phyloP scores from a whole-genome alignment of 2,113 vertebrate genomes.

The Sturnira hondurensis region DNA sequence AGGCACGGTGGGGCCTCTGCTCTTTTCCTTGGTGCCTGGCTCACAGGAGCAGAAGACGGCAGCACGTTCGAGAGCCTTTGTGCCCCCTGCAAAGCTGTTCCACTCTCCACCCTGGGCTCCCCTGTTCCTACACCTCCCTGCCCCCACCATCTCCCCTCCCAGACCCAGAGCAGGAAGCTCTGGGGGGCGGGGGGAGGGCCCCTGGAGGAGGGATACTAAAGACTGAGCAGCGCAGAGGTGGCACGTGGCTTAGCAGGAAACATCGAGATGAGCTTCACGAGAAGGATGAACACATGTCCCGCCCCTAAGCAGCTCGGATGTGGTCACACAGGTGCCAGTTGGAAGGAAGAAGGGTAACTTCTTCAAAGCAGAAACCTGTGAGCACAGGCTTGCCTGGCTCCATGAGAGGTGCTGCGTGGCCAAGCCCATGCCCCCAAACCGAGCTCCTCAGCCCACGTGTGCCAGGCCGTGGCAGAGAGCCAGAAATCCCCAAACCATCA shows the following conservation, averaged over 20 bases:
- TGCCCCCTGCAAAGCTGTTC: background rate
- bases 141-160: too few species aligned
- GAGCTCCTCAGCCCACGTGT: background rate
- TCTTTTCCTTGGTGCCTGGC: background rate
- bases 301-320: background rate
- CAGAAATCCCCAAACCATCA: background rate
- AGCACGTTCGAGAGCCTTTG: rapidly evolving
- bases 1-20: background rate
- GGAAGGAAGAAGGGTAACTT: background rate
- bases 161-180: background rate
- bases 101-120: background rate
- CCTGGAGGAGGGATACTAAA: background rate
- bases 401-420: background rate
- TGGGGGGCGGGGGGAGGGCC: background rate
- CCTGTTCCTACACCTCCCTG: background rate
- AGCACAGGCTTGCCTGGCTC: background rate
- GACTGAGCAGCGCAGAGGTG: rapidly evolving
- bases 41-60: rapidly evolving
- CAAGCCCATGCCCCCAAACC: background rate
- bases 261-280: background rate
- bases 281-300: background rate
- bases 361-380: background rate
- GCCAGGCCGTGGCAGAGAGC: background rate
- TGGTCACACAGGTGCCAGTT: background rate
- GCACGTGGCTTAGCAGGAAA: background rate